Percentiles rank a stretch among this genome's conserved stretches.
These are phyloP conservation scores for Zeugodacus cucurbitae DNA, from an alignment of 1,140 invertebrate genomes.

Conservation along the genomic window DNA sequence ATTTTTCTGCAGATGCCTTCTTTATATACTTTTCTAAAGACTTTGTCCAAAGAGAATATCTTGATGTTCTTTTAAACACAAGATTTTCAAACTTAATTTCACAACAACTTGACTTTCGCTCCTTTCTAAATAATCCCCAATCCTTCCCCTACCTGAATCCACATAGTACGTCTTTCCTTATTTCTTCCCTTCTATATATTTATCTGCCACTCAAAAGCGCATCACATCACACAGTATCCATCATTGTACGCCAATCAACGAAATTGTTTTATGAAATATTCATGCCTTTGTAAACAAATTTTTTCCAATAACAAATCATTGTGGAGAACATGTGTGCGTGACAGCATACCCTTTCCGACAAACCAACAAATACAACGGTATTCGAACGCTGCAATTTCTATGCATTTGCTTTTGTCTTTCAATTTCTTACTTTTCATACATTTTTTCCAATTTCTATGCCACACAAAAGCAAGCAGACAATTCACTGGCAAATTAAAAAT, in stretches of 20 bases:
- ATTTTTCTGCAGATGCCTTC: too few species aligned
- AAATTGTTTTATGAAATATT: conserved; percentile 35
- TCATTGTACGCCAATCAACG: conserved; percentile 4
- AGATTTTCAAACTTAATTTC: too few species aligned
- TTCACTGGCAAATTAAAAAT: conserved; percentile 34
- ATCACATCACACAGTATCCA: background rate
- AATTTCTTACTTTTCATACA: background rate
- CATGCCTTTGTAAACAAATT: conserved; percentile 1
- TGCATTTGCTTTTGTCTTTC: conserved; percentile 7
- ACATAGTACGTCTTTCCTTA: too few species aligned
- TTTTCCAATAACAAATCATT: background rate
- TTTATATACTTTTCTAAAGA: too few species aligned
- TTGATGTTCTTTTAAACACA: too few species aligned
- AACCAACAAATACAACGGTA: too few species aligned
- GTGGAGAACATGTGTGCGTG: background rate
- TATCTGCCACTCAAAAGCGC: background rate
- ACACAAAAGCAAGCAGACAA: conserved; percentile 8
- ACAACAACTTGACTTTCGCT: too few species aligned
- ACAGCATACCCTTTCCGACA: background rate
- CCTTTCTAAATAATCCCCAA: too few species aligned
- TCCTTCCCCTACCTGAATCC: too few species aligned
- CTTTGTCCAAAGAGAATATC: too few species aligned
- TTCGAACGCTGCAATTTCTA: background rate
- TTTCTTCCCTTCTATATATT: background rate
- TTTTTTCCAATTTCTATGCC: background rate